Evolutionary conservation across 2,797 vertebrate genomes (phyloP).

Genomic region (Siniperca scherzeri): DNA sequence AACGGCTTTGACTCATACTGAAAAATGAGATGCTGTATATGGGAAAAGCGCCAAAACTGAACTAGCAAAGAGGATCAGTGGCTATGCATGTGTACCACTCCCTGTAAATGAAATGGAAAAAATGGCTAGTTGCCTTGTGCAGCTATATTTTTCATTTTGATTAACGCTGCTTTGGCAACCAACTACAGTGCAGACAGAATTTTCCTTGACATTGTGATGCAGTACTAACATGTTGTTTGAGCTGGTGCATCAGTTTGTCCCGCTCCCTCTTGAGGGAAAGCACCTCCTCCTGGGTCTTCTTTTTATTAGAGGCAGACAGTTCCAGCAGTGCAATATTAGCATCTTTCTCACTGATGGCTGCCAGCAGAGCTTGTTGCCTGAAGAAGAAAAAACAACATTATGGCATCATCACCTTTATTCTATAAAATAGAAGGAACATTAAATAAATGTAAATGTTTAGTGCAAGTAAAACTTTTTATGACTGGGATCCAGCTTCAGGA

Average conservation of each 20-base stretch:
- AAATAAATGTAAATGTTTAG: neutral
- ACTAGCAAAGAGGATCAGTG: conserved; percentile 8
- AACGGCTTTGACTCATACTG: neutral
- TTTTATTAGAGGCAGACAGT: conserved; percentile 97
- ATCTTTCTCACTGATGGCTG: conserved; percentile 99
- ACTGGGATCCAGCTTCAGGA: neutral
- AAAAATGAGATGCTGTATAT: conserved; percentile 10
- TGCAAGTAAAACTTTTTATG: neutral
- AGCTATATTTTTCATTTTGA: conserved; percentile 43
- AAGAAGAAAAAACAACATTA: conserved; percentile 54
- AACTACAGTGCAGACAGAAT: conserved; percentile 10
- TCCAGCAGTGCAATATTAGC: conserved; percentile 99
- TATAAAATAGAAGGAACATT: neutral
- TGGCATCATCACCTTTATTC: conserved; percentile 3
- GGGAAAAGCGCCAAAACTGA: conserved; percentile 12
- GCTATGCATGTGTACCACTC: neutral
- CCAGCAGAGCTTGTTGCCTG: conserved; percentile 97
- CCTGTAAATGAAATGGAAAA: conserved; percentile 35
- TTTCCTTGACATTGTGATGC: conserved; percentile 37
- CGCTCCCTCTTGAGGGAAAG: conserved; percentile 96
- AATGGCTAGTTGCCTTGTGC: conserved; percentile 23
- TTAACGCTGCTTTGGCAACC: conserved; percentile 38
- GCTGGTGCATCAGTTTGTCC: conserved; percentile 97
- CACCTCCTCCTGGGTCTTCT: conserved; percentile 99
- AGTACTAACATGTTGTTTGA: conserved; percentile 95